phyloP scores from a whole-genome alignment of 2,888 invertebrate species.

The Cryptophagus acutangulus region DNA sequence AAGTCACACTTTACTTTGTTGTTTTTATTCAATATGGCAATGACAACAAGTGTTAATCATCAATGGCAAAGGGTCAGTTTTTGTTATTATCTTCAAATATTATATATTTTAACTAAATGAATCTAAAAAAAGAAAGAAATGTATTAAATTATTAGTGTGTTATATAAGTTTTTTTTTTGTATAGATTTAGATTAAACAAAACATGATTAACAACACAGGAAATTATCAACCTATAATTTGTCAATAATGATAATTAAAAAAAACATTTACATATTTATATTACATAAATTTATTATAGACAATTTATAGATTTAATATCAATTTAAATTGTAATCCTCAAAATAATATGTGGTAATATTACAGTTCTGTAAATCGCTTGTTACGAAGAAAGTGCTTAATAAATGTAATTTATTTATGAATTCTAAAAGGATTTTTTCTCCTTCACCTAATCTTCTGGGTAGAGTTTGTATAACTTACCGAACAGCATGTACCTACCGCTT shows the following conservation, averaged over 20 bases:
- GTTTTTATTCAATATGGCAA: conserved; percentile 25
- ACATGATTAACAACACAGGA: neutral
- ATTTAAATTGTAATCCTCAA: conserved; percentile 32
- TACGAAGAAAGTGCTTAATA: conserved; percentile 43
- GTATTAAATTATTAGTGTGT: conserved; percentile 24
- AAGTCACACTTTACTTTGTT: conserved; percentile 26
- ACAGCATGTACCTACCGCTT: no score
- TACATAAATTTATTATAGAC: neutral
- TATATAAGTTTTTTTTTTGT: conserved; percentile 29
- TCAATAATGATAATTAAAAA: no score
- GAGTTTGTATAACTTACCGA: no score
- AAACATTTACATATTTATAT: conserved; percentile 5
- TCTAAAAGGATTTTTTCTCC: conserved; percentile 14
- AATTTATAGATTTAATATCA: conserved; percentile 6
- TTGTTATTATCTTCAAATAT: conserved; percentile 30
- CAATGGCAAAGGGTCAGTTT: conserved; percentile 35
- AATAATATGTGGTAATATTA: conserved; percentile 36
- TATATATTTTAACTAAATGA: conserved; percentile 18
- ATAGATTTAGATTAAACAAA: conserved; percentile 17
- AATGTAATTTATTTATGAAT: conserved; percentile 41
- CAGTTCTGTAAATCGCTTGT: conserved; percentile 39
- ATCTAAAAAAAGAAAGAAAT: conserved; percentile 14
- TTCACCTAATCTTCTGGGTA: no score
- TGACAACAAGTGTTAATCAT: conserved; percentile 24
- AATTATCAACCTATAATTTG: neutral